These are phyloP conservation scores for Dinoponera quadriceps DNA, from an alignment of 1,140 invertebrate species.

Conservation along the genomic window DNA sequence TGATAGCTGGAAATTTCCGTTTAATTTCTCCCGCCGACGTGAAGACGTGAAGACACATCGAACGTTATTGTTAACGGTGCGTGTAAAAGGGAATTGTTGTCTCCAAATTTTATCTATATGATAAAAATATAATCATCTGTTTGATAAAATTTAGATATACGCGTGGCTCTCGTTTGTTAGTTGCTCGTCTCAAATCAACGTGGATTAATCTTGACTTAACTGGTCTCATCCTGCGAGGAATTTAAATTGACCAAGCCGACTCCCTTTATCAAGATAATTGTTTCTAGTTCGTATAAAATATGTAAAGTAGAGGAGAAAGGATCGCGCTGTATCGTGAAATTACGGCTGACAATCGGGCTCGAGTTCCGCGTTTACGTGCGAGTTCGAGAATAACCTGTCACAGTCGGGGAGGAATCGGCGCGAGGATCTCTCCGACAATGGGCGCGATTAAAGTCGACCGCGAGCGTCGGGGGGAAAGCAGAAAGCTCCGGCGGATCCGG, in stretches of 20 bases:
- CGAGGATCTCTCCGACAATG: slow-evolving; percentile 63
- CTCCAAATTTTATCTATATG: too few species aligned
- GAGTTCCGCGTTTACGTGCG: neutral
- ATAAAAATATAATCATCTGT: too few species aligned
- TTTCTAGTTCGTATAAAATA: neutral
- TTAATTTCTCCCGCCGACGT: slow-evolving; percentile 3
- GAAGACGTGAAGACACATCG: too few species aligned
- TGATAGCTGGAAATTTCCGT: neutral
- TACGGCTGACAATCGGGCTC: neutral
- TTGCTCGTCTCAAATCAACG: too few species aligned
- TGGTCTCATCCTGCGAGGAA: too few species aligned
- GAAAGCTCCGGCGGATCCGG: slow-evolving; percentile 66
- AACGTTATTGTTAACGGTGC: too few species aligned
- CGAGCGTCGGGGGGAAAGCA: slow-evolving; percentile 52
- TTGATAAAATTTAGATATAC: too few species aligned
- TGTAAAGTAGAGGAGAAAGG: neutral
- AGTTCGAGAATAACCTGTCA: slow-evolving; percentile 33
- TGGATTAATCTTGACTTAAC: too few species aligned
- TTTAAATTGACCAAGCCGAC: too few species aligned
- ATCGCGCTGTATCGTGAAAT: neutral
- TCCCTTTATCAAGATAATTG: neutral
- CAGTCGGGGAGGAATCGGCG: slow-evolving; percentile 36
- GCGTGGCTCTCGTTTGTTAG: too few species aligned
- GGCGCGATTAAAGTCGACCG: slow-evolving; percentile 67
- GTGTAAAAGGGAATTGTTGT: too few species aligned